Evolutionary conservation across 2,797 vertebrate species (phyloP).

Genomic region (Tiaroga cobitis): DNA sequence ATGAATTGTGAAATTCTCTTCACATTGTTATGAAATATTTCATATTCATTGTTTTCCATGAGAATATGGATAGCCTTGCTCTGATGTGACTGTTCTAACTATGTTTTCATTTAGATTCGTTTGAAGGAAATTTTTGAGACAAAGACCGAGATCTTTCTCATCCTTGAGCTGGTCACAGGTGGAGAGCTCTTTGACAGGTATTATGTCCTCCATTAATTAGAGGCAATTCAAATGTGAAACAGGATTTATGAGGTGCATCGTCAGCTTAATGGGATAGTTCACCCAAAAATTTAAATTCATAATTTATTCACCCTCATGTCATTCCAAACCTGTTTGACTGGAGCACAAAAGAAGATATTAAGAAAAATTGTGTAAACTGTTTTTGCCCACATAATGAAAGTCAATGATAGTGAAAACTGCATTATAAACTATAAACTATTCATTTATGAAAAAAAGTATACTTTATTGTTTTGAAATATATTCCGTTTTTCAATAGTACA

Average conservation of each 20-base stretch:
- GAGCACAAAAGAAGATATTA: neutral
- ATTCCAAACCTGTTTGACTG: neutral
- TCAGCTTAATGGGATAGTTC: neutral
- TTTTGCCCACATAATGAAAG: neutral
- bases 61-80: neutral
- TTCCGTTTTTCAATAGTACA: too few species aligned
- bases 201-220: neutral
- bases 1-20: neutral
- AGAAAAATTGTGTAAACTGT: neutral
- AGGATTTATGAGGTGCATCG: neutral
- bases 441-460: neutral
- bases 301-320: neutral
- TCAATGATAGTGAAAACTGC: neutral
- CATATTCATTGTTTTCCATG: neutral
- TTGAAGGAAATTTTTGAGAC: conserved; percentile 93
- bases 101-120: conserved; percentile 78
- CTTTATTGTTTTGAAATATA: too few species aligned
- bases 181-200: conserved; percentile 92
- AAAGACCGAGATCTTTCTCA: conserved; percentile 81
- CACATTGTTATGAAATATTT: conserved; percentile 26
- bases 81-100: conserved; percentile 17
- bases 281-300: neutral
- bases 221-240: neutral
- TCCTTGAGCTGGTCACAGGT: conserved; percentile 89
- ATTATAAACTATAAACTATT: neutral